phyloP scores from a whole-genome alignment of 2,888 invertebrate species.

The Sepioteuthis lessoniana region DNA sequence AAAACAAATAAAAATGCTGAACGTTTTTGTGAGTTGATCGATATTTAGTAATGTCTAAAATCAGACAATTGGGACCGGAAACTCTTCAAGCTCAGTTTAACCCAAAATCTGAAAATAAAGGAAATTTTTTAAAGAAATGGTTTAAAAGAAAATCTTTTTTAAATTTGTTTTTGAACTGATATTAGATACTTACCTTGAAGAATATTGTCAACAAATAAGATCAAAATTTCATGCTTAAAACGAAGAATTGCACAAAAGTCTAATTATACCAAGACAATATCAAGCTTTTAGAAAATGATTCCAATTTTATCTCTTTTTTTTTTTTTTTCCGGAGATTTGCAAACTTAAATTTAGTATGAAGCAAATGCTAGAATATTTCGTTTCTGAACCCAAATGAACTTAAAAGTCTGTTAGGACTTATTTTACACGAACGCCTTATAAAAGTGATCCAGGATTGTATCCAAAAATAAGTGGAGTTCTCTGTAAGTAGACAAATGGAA shows the following conservation, averaged over 20 bases:
- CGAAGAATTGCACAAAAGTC: neutral
- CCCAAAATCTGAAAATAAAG: neutral
- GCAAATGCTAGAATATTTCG: too few relatives aligned
- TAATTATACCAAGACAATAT: neutral
- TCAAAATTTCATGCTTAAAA: neutral
- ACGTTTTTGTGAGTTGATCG: neutral
- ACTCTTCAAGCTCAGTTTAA: slow-evolving; percentile 16
- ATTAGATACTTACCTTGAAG: neutral
- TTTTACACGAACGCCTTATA: too few relatives aligned
- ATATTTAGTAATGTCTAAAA: slow-evolving; percentile 33
- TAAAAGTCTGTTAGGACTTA: too few relatives aligned
- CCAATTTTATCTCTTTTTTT: too few relatives aligned
- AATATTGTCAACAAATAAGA: neutral
- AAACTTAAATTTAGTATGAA: too few relatives aligned
- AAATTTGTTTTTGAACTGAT: neutral
- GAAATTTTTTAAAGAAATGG: neutral
- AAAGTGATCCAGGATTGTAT: too few relatives aligned
- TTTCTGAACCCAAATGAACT: too few relatives aligned
- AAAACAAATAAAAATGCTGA: slow-evolving; percentile 16
- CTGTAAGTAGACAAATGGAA: too few relatives aligned
- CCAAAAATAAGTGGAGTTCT: too few relatives aligned
- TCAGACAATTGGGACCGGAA: slow-evolving; percentile 4
- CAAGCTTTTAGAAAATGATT: neutral
- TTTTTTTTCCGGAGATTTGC: too few relatives aligned
- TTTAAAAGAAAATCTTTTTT: neutral